Evolutionary conservation across 2,888 invertebrate species (phyloP), one percentile per base, ranked within the genome.

Genomic region (Scrobipalpa atriplicella): DNA sequence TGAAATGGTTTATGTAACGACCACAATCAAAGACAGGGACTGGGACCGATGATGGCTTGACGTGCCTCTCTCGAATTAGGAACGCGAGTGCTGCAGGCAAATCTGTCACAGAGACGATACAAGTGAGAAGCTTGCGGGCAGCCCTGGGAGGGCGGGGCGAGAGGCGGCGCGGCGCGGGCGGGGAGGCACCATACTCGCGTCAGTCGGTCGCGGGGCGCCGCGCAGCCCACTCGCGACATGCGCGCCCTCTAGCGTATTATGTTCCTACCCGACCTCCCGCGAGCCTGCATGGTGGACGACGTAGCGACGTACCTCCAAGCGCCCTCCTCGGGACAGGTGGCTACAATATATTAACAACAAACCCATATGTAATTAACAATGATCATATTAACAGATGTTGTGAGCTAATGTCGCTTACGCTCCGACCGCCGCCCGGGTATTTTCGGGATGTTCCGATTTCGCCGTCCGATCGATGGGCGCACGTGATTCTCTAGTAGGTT

Each of bases 271-370:
- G 97, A 97, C 93, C 96, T 97, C 89, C 94, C 97, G 94, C 96
- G 97, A 94, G 97, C 97, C 96, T 97, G 97, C 95, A 97, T 97
- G 97, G 97, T 97, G 95, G 97, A 97, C 95, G 97, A 97, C 96
- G 97, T 97, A 93, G 96, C 97, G 93, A 97, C 97, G 92, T 97
- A 97, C 95, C 96, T 97, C 88, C 97, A 97, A 95, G 97, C 97
- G 94, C 97, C 97, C 94, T 97, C 97, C 94, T 96, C 97, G 94
- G 97, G 97, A 95, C 97, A 97, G 97, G 97, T 97, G 95, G 94
- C 89, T 91, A 92, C 88, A 89, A 87, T 88, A 80, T 89, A 90
- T 90, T 90, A 90, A 90, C 89, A 90, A 90, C 89, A 91, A 86
- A 89, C 90, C 90, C 89, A 92, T 91, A 92, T 92, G 93, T 93